Conservation (phyloP, 1,140 invertebrate genomes). For the Babylonia areolata region DNA sequence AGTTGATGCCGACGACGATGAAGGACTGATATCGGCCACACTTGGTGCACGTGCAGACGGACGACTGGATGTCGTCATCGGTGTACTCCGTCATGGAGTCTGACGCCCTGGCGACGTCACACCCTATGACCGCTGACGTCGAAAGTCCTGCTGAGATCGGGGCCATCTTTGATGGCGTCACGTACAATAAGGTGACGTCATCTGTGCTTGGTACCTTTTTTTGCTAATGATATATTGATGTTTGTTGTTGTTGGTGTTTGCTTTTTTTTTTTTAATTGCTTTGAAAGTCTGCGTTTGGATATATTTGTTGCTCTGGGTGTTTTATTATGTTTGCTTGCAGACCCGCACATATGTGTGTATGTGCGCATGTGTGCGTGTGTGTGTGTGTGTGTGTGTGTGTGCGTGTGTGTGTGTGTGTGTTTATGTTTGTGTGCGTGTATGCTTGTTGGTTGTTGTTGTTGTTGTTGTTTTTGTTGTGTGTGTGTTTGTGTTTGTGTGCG, state of each 20-base stretch:
- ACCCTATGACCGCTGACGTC: conserved; percentile 91
- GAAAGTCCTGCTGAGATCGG: conserved; percentile 91
- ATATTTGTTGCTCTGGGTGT: neutral
- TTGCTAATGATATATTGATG: too few species aligned
- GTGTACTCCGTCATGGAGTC: conserved; percentile 87
- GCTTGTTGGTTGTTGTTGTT: too few species aligned
- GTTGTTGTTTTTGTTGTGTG: too few species aligned
- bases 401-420: neutral
- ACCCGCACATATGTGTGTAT: neutral
- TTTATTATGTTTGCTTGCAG: neutral
- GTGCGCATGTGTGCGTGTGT: conserved; percentile 7
- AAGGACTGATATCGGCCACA: too few species aligned
- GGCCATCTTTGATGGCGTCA: conserved; percentile 94
- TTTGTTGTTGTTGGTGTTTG: too few species aligned
- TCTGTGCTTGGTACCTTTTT: too few species aligned
- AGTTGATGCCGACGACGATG: too few species aligned
- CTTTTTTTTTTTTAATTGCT: too few species aligned
- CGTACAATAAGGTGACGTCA: conserved; percentile 91
- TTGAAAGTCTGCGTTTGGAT: neutral
- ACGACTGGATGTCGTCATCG: conserved; percentile 6
- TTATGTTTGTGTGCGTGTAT: neutral
- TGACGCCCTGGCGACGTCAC: conserved; percentile 88
- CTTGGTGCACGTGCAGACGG: conserved; percentile 18
- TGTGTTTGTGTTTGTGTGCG: neutral
- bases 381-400: neutral